phyloP scores from a whole-genome alignment of 2,888 invertebrate genomes.

The Temnothorax ravouxi region DNA sequence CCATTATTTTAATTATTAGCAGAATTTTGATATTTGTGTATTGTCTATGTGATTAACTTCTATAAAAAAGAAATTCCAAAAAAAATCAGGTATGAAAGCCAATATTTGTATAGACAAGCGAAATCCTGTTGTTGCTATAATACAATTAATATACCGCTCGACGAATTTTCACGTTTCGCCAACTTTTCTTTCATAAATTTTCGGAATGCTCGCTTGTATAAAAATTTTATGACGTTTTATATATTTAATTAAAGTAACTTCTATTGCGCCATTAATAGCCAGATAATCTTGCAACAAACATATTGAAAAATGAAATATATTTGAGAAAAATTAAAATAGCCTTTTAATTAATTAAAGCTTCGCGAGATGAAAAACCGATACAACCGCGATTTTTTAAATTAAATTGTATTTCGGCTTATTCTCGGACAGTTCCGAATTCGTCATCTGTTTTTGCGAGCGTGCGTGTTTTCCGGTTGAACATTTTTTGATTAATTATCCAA shows the following conservation, averaged over 20 bases:
- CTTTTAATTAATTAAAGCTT: slow-evolving; percentile 47
- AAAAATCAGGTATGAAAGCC: background rate
- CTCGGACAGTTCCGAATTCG: slow-evolving; percentile 50
- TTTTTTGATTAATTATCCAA: slow-evolving; percentile 73
- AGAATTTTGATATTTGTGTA: background rate
- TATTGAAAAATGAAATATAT: slow-evolving; percentile 27
- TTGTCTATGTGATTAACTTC: background rate
- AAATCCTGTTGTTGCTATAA: background rate
- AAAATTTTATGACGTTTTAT: background rate
- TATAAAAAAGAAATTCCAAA: background rate
- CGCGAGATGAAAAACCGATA: slow-evolving; percentile 48
- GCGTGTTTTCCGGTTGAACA: slow-evolving; percentile 40
- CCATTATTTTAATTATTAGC: background rate
- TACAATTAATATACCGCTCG: background rate
- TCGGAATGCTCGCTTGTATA: background rate
- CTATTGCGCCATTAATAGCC: slow-evolving; percentile 21
- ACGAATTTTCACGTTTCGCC: background rate
- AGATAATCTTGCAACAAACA: background rate
- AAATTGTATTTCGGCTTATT: slow-evolving; percentile 42
- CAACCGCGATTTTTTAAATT: slow-evolving; percentile 53
- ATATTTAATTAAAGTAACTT: slow-evolving; percentile 16
- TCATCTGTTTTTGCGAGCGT: slow-evolving; percentile 43
- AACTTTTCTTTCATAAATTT: background rate
- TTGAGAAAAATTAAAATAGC: slow-evolving; percentile 58
- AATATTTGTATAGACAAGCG: background rate